Percentiles rank a stretch among this genome's conserved stretches.
phyloP scores from a whole-genome alignment of 2,113 vertebrate species.

The Eonycteris spelaea region DNA sequence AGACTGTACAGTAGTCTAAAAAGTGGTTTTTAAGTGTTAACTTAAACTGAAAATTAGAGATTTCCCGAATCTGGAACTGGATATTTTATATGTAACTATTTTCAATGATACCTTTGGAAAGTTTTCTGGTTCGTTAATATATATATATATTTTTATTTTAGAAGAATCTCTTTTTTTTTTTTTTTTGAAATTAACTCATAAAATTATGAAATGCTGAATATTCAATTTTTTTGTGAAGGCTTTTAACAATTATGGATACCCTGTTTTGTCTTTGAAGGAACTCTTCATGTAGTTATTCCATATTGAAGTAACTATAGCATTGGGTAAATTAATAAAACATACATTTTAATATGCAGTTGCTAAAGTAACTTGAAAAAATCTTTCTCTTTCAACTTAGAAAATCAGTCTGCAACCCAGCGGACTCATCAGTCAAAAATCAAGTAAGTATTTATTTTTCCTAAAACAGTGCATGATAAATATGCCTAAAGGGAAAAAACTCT shows the following conservation, averaged over 20 bases:
- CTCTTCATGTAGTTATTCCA: constrained; percentile 5
- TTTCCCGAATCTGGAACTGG: neutral
- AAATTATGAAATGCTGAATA: neutral
- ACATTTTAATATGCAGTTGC: neutral
- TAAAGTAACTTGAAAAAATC: constrained; percentile 69
- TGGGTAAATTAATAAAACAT: constrained; percentile 27
- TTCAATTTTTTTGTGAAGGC: neutral
- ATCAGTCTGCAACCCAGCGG: constrained; percentile 72
- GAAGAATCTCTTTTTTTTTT: neutral
- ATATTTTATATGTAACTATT: neutral
- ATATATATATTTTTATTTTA: neutral
- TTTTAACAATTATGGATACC: neutral
- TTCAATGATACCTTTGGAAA: neutral
- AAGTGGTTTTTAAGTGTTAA: neutral
- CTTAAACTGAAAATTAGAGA: no score
- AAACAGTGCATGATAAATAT: neutral
- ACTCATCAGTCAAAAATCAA: constrained; percentile 83
- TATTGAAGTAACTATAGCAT: neutral
- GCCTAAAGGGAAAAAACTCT: neutral
- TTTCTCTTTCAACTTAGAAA: constrained; percentile 56
- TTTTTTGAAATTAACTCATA: neutral
- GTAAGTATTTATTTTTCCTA: constrained; percentile 77
- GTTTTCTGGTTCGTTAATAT: neutral
- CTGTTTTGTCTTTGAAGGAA: constrained; percentile 29
- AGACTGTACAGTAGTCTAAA: neutral